These are phyloP conservation scores for Medauroidea extradentata DNA, from an alignment of 1,140 invertebrate species.

Conservation along the genomic window DNA sequence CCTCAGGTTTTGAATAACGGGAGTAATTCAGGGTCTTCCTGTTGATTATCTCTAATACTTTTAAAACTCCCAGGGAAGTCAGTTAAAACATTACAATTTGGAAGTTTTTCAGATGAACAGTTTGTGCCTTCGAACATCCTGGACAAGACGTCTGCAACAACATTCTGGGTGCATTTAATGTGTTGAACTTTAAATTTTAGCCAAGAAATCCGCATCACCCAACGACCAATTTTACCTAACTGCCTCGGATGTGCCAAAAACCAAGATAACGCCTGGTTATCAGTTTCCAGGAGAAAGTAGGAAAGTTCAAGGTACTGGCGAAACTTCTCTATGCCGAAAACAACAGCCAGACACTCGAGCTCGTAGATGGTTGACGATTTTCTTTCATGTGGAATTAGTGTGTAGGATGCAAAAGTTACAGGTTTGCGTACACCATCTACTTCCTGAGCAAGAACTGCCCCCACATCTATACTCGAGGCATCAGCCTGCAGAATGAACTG, in stretches of 20 bases:
- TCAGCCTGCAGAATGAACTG: neutral
- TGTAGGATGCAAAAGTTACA: neutral
- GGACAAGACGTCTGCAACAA: neutral
- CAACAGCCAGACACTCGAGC: neutral
- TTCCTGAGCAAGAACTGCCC: neutral
- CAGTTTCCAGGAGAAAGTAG: too few species aligned
- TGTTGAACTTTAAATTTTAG: too few species aligned
- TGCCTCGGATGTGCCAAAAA: too few species aligned
- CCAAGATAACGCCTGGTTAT: too few species aligned
- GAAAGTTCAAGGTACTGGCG: neutral
- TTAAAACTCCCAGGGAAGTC: neutral
- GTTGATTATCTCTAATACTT: neutral
- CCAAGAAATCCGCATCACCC: too few species aligned
- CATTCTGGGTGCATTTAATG: neutral
- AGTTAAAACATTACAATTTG: neutral
- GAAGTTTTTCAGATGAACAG: neutral
- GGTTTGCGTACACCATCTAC: too few species aligned
- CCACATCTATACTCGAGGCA: neutral
- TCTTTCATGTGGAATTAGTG: neutral
- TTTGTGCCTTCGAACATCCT: neutral
- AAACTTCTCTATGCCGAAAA: neutral
- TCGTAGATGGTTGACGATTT: neutral
- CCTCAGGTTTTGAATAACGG: neutral
- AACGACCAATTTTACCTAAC: too few species aligned
- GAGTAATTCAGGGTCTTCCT: neutral